Conservation (phyloP, 2,888 invertebrate genomes). For the Muschampia plurimacula region DNA sequence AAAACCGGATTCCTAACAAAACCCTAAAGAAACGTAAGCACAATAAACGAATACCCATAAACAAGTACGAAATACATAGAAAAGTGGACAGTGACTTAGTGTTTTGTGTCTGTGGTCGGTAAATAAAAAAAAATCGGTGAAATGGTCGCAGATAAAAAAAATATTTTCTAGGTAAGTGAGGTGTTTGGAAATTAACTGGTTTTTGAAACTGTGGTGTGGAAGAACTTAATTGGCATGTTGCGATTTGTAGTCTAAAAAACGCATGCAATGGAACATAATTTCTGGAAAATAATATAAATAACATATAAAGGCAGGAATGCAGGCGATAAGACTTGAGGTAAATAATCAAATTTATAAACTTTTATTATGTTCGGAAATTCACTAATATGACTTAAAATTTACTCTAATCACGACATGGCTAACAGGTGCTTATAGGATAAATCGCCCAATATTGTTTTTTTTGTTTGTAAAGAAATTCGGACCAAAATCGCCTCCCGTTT, state of each 20-base stretch:
- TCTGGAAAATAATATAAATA: constrained; percentile 47
- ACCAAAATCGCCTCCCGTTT: too few relatives aligned
- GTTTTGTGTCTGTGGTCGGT: constrained; percentile 49
- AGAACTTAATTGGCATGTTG: constrained; percentile 69
- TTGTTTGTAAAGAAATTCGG: constrained; percentile 1
- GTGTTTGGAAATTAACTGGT: constrained; percentile 72
- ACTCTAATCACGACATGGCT: constrained; percentile 14
- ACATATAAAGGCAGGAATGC: constrained; percentile 49
- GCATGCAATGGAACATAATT: constrained; percentile 71
- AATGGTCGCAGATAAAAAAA: constrained; percentile 51
- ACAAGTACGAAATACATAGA: constrained; percentile 37
- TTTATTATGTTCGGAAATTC: not conserved
- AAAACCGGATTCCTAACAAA: constrained; percentile 51
- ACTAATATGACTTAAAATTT: constrained; percentile 16
- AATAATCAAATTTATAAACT: constrained; percentile 34
- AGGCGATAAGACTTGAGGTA: constrained; percentile 52
- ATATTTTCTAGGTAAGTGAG: constrained; percentile 76
- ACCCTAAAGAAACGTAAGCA: constrained; percentile 39
- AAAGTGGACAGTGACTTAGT: constrained; percentile 50
- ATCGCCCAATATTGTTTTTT: constrained; percentile 10
- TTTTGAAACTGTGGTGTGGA: constrained; percentile 73
- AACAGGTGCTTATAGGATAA: constrained; percentile 26
- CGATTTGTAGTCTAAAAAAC: constrained; percentile 54
- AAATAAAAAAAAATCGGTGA: constrained; percentile 47
- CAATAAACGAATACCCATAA: constrained; percentile 30